Base-by-base conservation (phyloP, 2,113 vertebrate genomes). In the Jaculus jaculus region DNA sequence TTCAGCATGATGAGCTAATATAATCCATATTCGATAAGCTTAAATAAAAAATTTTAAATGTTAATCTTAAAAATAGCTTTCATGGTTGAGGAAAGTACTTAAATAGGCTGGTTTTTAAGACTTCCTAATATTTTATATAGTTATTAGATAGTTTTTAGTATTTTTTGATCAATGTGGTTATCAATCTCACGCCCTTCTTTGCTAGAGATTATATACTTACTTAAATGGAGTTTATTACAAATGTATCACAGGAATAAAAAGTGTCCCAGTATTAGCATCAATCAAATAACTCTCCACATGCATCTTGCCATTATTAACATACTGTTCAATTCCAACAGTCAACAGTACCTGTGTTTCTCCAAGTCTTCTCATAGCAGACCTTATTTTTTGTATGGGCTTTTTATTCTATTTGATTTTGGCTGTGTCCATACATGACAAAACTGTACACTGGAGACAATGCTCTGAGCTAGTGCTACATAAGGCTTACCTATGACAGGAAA, bases 31-130 rank as follows among this genome's bases (percentile, higher is more conserved):
- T 89, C 51, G 84, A 39, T 2, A 60, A 32, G n/a, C 66, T 80
- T 89, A 79, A 93, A 69, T 18, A 75, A 4, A 85, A 90, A 81
- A 61, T 16, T 83, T 1, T 74, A 93, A 74, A 84, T 87, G 26
- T 13, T 92, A 83, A 80, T 87, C 61, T 92, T 68, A 60, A 65
- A 94, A 93, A 81, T 71, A 88, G 58, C 39, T 92, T 88, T 86
- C 37, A 92, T 39, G 63, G 80, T 71, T 89, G 84, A 87, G 24
- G 21, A 34, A 91, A 85, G 28, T 15, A 83, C 7, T 90, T 80
- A 30, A 32, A 78, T 24, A 80, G 13, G 58, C 32, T 73, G 42
- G 17, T 47, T 89, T 51, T 84, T 34, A 66, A 28, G 68, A 66
- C 34, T 91, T 94, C 30, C 47, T 71, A 80, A 75, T 94, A 82